Base-by-base conservation (phyloP, 1,140 invertebrate genomes). In the Polyergus mexicanus region DNA sequence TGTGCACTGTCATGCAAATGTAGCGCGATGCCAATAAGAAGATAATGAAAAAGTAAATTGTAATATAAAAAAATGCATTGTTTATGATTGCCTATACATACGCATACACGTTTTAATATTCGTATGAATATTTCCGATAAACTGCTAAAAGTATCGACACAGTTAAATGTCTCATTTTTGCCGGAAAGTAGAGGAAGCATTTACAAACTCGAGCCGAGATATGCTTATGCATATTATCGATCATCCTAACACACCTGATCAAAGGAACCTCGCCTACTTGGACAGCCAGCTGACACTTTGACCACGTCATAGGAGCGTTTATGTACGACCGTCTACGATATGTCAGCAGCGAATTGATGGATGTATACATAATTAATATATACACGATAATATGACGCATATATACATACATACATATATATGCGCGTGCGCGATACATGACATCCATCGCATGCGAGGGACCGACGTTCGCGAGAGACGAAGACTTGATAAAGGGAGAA, bases 301-400 rank as follows among this genome's bases (percentile, higher is more conserved):
- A 62, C 63, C 87, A 62, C 62, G 69, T 44, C 63, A 69, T 63
- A 72, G 47, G 51, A 25, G 47, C 54, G 47, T 54, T 54, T 60
- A 51, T 41, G 25, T 22, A 66, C 71, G 19, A n/a, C 51, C 66
- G 56, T 72, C n/a, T 84, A 65, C 65, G 68, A 51, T 51, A 56
- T 85, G 88, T 76, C 80, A 66, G 74, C 32, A 58, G 38, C 38
- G 56, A 62, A 65, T 83, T 72, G 85, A 89, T 74, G 66, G 80
- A 80, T 86, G 81, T 88, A 90, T 90, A 72, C 88, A 90, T 90
- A 90, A 90, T 90, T 90, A 88, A 90, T 90, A 84, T 47, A 54
- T 69, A 86, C 63, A 71, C 68, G 19, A 62, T 44, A 81, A 86
- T 80, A 41, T 58, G 47, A 51, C 47, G 47, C 47, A 60, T 10